phyloP scores from a whole-genome alignment of 2,797 vertebrate species.

The Mycteria americana region DNA sequence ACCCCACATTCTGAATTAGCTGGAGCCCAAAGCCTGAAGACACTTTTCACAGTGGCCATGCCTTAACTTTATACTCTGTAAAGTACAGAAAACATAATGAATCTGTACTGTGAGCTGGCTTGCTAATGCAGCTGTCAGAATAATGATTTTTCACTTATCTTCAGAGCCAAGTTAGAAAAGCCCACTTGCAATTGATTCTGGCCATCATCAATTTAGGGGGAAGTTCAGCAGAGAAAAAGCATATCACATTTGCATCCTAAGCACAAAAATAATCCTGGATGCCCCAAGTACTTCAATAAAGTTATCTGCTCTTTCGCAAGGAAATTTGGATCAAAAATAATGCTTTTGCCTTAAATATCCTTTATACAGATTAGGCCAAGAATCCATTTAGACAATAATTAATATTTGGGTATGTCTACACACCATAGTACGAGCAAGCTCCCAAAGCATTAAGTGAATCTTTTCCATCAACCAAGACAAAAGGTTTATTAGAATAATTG shows the following conservation, averaged over 20 bases:
- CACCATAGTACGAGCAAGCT: neutral
- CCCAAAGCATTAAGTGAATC: neutral
- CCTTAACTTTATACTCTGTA: neutral
- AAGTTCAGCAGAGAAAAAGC: neutral
- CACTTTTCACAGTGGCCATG: neutral
- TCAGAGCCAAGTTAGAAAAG: neutral
- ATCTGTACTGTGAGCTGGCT: neutral
- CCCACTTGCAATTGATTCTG: neutral
- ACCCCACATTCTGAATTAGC: neutral
- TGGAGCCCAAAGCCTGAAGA: neutral
- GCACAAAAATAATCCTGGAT: neutral
- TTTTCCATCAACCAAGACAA: neutral
- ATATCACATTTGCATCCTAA: neutral
- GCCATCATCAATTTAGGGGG: neutral
- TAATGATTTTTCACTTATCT: neutral
- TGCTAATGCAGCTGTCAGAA: neutral
- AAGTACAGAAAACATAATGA: neutral
- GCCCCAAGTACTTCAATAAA: neutral
- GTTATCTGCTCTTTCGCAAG: neutral
- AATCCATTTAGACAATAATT: neutral
- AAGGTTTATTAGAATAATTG: neutral
- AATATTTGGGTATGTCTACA: neutral
- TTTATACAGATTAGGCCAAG: neutral
- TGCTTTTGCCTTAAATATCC: neutral
- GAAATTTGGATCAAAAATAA: neutral